These are phyloP conservation scores for Agrochola lota DNA, from an alignment of 2,888 invertebrate genomes.

Conservation along the genomic window DNA sequence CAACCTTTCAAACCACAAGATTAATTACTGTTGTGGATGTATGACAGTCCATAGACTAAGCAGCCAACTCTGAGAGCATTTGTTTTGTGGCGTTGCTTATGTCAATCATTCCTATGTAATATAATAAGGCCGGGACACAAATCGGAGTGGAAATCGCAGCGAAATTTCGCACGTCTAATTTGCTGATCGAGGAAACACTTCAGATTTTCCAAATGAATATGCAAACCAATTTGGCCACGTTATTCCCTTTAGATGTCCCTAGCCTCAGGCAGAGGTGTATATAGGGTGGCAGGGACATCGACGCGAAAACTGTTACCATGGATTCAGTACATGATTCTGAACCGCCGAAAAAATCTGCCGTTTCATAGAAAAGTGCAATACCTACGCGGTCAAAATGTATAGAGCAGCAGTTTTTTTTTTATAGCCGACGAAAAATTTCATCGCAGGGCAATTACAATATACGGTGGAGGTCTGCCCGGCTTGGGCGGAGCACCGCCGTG, in stretches of 20 bases:
- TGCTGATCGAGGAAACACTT: constrained; percentile 3
- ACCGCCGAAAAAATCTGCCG: too few relatives aligned
- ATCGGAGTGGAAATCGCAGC: not conserved
- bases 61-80: not conserved
- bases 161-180: constrained; percentile 10
- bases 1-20: constrained; percentile 5
- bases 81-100: not conserved
- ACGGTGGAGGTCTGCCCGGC: too few relatives aligned
- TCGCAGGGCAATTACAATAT: too few relatives aligned
- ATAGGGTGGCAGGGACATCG: too few relatives aligned
- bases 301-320: too few relatives aligned
- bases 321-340: too few relatives aligned
- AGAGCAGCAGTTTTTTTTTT: too few relatives aligned
- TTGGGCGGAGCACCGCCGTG: too few relatives aligned
- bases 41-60: not conserved
- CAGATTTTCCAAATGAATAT: constrained; percentile 24
- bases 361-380: too few relatives aligned
- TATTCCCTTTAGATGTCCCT: not conserved
- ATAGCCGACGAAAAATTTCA: too few relatives aligned
- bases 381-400: too few relatives aligned
- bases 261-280: not conserved
- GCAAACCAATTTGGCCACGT: constrained; percentile 25
- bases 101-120: not conserved
- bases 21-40: constrained; percentile 1
- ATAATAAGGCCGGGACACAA: not conserved